These are phyloP conservation scores for Onchidella celtica DNA, from an alignment of 2,888 invertebrate genomes.

Conservation along the genomic window DNA sequence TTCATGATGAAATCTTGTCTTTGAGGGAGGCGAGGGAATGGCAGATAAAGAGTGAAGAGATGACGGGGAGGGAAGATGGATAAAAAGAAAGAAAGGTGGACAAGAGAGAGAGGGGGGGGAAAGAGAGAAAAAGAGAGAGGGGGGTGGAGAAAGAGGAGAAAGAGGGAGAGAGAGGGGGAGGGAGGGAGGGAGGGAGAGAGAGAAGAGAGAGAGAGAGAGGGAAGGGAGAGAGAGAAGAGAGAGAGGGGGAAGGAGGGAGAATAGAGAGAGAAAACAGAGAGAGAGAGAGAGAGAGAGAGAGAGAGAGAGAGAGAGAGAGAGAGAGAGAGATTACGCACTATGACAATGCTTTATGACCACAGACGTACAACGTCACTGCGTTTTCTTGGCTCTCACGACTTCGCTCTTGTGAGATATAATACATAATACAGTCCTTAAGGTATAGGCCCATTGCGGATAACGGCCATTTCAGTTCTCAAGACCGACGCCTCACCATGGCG, in stretches of 20 bases:
- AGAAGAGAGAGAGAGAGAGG: constrained; percentile 5
- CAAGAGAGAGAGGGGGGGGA: neutral
- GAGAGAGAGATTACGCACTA: neutral
- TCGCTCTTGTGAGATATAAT: too few relatives aligned
- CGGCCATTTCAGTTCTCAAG: too few relatives aligned
- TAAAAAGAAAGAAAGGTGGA: too few relatives aligned
- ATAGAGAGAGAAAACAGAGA: constrained; percentile 19
- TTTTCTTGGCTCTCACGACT: too few relatives aligned
- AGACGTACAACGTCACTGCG: too few relatives aligned
- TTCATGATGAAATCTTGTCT: too few relatives aligned
- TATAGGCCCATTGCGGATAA: too few relatives aligned
- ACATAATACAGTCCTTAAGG: too few relatives aligned
- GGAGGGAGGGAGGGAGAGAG: neutral
- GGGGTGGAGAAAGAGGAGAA: too few relatives aligned
- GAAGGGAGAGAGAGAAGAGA: constrained; percentile 1
- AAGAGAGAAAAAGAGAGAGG: neutral
- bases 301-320: constrained; percentile 2
- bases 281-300: constrained; percentile 22
- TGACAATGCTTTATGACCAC: too few relatives aligned
- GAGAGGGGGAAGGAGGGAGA: constrained; percentile 33
- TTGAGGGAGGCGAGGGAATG: too few relatives aligned
- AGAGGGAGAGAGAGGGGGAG: neutral
- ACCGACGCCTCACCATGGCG: too few relatives aligned
- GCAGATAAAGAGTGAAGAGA: neutral
- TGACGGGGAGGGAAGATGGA: neutral